Evolutionary conservation across 2,888 invertebrate genomes (phyloP).

Genomic region (Tinea trinotella): DNA sequence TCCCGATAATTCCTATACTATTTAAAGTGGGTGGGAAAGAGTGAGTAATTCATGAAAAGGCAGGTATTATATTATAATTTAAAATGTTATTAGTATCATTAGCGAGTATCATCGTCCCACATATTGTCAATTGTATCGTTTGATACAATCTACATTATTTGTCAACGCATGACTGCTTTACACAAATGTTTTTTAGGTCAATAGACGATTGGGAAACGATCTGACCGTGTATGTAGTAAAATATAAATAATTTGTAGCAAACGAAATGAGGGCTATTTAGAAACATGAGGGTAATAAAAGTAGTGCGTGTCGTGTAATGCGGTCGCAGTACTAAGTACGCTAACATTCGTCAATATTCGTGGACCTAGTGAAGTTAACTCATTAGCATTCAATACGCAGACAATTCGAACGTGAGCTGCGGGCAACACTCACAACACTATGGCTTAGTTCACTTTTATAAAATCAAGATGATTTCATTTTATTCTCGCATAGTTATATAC

Average conservation of each 20-base stretch:
- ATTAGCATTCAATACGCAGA: constrained; percentile 61
- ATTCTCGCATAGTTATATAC: too few relatives aligned
- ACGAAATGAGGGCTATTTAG: constrained; percentile 70
- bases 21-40: constrained; percentile 9
- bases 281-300: constrained; percentile 73
- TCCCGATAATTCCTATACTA: neutral
- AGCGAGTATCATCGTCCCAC: constrained; percentile 15
- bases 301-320: constrained; percentile 66
- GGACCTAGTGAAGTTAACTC: constrained; percentile 43
- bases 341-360: constrained; percentile 44
- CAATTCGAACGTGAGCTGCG: constrained; percentile 55
- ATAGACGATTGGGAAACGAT: constrained; percentile 68
- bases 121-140: constrained; percentile 22
- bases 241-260: constrained; percentile 70
- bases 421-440: constrained; percentile 27
- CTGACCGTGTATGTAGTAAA: constrained; percentile 58
- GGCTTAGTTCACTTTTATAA: neutral
- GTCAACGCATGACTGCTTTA: constrained; percentile 60
- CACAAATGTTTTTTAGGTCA: constrained; percentile 66
- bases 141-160: constrained; percentile 54
- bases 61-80: constrained; percentile 16
- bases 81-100: constrained; percentile 8
- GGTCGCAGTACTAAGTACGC: constrained; percentile 43
- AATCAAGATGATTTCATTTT: neutral
- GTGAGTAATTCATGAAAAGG: neutral